Percentiles rank a stretch among this genome's conserved stretches.
phyloP scores from a whole-genome alignment of 1,140 invertebrate genomes.

The Cotesia typhae region DNA sequence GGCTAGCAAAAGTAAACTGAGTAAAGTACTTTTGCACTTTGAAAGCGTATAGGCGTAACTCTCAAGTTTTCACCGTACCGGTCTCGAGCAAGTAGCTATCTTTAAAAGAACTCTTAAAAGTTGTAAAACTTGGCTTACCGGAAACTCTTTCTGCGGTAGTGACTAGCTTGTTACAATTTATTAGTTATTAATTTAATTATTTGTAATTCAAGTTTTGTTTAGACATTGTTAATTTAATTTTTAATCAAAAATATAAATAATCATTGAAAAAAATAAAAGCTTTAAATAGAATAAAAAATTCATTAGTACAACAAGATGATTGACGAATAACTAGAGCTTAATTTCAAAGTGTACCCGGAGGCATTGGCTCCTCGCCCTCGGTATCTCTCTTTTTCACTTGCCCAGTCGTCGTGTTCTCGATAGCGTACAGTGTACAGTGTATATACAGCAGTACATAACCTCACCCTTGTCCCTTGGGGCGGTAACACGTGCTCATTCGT shows the following conservation, averaged over 20 bases:
- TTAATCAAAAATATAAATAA: not conserved
- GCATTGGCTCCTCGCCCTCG: slow-evolving; percentile 33
- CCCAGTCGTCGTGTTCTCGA: slow-evolving; percentile 42
- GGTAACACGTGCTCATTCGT: slow-evolving; percentile 51
- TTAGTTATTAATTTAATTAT: not conserved
- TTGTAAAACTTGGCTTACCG: slow-evolving; percentile 7
- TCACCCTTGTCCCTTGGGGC: slow-evolving; percentile 48
- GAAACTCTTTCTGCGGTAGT: not conserved
- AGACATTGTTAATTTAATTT: too few relatives aligned
- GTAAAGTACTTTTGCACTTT: slow-evolving; percentile 37
- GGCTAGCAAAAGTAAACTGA: slow-evolving; percentile 16
- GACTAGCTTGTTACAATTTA: not conserved
- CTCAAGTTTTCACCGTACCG: slow-evolving; percentile 16
- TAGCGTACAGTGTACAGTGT: too few relatives aligned
- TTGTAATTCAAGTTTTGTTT: too few relatives aligned
- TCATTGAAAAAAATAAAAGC: not conserved
- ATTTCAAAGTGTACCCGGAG: slow-evolving; percentile 50
- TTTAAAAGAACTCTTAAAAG: slow-evolving; percentile 23
- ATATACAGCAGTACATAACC: not conserved
- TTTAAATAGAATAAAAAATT: slow-evolving; percentile 11
- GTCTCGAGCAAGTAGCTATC: slow-evolving; percentile 28
- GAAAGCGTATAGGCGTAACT: slow-evolving; percentile 34
- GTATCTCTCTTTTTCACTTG: slow-evolving; percentile 34
- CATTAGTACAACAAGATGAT: not conserved
- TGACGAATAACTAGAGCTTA: slow-evolving; percentile 36